Evolutionary conservation across 1,140 invertebrate genomes (phyloP).

Genomic region (Gryllus bimaculatus): DNA sequence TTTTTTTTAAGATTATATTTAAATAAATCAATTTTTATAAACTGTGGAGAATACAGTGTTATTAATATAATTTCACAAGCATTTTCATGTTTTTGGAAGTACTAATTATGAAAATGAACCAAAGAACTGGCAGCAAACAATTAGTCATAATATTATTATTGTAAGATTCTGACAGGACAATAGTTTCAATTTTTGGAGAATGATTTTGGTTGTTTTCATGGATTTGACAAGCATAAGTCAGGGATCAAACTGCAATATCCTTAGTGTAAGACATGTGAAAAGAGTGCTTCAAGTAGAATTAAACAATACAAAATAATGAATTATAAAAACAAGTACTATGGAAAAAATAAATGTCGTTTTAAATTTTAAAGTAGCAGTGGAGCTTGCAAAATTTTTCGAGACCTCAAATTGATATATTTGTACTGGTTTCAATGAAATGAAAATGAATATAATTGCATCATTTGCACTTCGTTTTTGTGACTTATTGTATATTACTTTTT

Average conservation of each 20-base stretch:
- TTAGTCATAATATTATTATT: background rate
- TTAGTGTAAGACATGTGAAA: background rate
- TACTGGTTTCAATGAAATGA: background rate
- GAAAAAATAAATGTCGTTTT: background rate
- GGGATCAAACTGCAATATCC: background rate
- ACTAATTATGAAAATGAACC: background rate
- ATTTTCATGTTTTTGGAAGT: background rate
- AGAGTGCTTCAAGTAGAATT: background rate
- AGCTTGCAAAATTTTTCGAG: no score
- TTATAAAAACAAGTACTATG: background rate
- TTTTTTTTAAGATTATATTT: background rate
- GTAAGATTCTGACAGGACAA: background rate
- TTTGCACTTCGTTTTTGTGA: background rate
- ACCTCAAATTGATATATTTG: background rate
- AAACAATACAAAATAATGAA: background rate
- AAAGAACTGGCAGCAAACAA: background rate
- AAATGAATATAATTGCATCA: background rate
- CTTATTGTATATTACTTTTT: no score
- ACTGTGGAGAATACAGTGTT: background rate
- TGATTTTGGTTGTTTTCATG: background rate
- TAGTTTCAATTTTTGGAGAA: background rate
- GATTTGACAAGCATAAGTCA: background rate
- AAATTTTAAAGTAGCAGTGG: background rate
- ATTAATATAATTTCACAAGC: background rate
- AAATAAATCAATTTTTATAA: conserved; percentile 2